A percentile compares a stretch with the other conserved stretches of the same genome.
These are phyloP conservation scores for Phenganax stokvisi DNA, from an alignment of 92 coral and sea anemone genomes.

Conservation along the genomic window DNA sequence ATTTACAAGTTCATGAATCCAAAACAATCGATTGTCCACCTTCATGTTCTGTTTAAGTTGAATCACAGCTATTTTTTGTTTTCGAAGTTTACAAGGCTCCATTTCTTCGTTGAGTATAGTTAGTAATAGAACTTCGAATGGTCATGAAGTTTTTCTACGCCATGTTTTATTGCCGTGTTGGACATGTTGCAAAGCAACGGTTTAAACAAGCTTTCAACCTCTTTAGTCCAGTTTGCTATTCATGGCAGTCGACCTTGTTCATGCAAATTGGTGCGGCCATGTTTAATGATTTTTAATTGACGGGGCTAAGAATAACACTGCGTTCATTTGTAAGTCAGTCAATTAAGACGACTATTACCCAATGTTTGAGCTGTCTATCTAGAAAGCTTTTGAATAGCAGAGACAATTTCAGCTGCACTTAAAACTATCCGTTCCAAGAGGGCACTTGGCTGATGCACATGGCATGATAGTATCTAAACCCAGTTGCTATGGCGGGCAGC, in stretches of 20 bases:
- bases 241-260: background rate
- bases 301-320: constrained; percentile 19
- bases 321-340: constrained; percentile 26
- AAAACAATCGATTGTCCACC: too few relatives aligned
- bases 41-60: too few relatives aligned
- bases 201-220: too few relatives aligned
- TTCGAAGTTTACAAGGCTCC: too few relatives aligned
- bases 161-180: too few relatives aligned
- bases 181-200: too few relatives aligned
- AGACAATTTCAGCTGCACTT: constrained; percentile 28
- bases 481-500: constrained; percentile 22
- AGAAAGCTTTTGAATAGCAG: constrained; percentile 2
- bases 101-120: too few relatives aligned
- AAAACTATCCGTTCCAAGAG: constrained; percentile 22
- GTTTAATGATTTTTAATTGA: constrained; percentile 12
- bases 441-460: constrained; percentile 17
- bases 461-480: constrained; percentile 14
- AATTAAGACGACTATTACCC: constrained; percentile 16
- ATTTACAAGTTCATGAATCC: too few relatives aligned
- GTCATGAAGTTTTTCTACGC: too few relatives aligned
- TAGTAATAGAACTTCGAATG: too few relatives aligned
- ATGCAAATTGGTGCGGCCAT: constrained; percentile 23
- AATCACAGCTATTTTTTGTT: too few relatives aligned
- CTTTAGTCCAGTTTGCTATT: too few relatives aligned
- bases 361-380: constrained; percentile 18